Percentiles rank a stretch among this genome's conserved stretches.
Conservation (phyloP, 2,113 vertebrate genomes). For the Mormyrus iriodes region DNA sequence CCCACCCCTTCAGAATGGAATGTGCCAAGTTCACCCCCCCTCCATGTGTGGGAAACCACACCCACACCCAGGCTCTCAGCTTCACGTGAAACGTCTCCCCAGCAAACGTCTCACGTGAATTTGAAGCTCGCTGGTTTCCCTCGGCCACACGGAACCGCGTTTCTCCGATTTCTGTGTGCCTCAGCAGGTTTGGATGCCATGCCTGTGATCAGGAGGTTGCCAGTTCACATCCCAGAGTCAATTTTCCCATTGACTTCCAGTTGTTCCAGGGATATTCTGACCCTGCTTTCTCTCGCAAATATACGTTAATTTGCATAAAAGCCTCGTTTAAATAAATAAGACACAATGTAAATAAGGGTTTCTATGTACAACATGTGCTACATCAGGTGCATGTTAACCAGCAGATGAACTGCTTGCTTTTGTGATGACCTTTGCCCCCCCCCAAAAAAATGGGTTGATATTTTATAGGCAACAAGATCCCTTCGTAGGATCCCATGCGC, state of each 20-base stretch:
- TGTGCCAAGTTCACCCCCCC: not conserved
- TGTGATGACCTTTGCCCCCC: not conserved
- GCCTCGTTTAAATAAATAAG: not conserved
- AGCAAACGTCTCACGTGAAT: not conserved
- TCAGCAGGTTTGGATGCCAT: not conserved
- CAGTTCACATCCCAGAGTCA: not conserved
- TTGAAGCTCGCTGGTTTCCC: not conserved
- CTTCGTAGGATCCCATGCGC: not conserved
- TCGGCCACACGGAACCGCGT: not conserved
- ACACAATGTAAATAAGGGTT: not conserved
- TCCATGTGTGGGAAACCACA: not conserved
- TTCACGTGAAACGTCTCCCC: not conserved
- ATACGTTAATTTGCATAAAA: no score
- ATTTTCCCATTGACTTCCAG: not conserved
- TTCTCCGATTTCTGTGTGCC: not conserved
- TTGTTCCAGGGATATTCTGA: not conserved
- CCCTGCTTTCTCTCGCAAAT: no score
- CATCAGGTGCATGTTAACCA: not conserved
- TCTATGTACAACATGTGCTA: not conserved
- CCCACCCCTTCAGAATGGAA: not conserved
- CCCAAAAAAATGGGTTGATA: not conserved
- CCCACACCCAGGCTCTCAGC: not conserved
- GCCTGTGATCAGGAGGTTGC: not conserved
- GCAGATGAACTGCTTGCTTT: not conserved
- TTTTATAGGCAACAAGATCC: not conserved